A percentile compares a stretch with the other conserved stretches of the same genome.
These are phyloP conservation scores for Microcebus jonahi DNA, from an alignment of 2,113 vertebrate genomes.

Conservation along the genomic window DNA sequence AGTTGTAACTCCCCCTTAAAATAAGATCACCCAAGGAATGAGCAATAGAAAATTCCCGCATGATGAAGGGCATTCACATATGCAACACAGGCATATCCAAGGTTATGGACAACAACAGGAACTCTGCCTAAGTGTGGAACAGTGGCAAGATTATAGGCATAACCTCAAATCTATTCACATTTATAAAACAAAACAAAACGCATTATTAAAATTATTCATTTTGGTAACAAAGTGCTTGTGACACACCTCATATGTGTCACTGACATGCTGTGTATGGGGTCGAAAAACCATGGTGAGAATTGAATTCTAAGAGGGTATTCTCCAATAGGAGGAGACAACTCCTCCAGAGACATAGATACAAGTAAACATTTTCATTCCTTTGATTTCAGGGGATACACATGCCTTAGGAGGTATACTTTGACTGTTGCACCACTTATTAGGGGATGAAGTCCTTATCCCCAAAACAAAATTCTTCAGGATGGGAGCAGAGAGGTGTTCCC, in stretches of 20 bases:
- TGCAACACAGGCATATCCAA: background rate
- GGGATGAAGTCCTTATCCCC: background rate
- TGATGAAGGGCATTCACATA: background rate
- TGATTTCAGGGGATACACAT: background rate
- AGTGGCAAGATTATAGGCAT: slow-evolving; percentile 4
- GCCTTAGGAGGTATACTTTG: background rate
- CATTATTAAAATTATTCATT: background rate
- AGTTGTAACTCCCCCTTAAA: background rate
- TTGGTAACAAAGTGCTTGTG: background rate
- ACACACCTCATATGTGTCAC: background rate
- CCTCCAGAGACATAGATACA: background rate
- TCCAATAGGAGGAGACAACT: background rate
- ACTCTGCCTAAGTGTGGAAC: background rate
- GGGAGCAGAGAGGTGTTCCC: background rate
- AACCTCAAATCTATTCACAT: background rate
- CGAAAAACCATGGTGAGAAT: background rate
- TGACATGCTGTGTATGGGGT: background rate
- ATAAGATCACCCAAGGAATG: background rate
- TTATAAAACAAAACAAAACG: slow-evolving; percentile 8
- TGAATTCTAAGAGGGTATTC: background rate
- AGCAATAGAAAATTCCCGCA: slow-evolving; percentile 3
- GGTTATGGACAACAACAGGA: background rate
- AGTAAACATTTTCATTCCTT: background rate
- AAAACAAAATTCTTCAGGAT: slow-evolving; percentile 25
- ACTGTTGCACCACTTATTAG: background rate